Conservation (phyloP, 2,888 invertebrate species). For the Zygogramma bicolorata region DNA sequence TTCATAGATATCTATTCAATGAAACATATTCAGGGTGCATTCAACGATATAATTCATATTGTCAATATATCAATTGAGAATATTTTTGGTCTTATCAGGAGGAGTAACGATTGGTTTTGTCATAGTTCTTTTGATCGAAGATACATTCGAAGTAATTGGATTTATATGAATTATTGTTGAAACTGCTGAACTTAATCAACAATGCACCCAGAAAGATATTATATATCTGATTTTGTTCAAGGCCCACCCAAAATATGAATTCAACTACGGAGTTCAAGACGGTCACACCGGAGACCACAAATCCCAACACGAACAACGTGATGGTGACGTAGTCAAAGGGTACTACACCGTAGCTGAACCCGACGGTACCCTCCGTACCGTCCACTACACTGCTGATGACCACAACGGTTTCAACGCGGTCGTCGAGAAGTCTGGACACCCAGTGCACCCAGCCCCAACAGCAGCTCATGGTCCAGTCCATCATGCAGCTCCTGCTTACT, state of each 20-base stretch:
- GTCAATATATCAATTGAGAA: no score
- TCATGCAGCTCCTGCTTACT: slow-evolving; percentile 30
- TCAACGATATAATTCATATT: no score
- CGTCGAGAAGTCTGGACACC: slow-evolving; percentile 46
- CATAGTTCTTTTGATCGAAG: no score
- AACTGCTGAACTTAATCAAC: no score
- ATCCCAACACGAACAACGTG: slow-evolving; percentile 68
- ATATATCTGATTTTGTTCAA: slow-evolving; percentile 31
- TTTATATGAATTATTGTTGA: no score
- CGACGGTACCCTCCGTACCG: slow-evolving; percentile 73
- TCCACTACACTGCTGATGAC: slow-evolving; percentile 74
- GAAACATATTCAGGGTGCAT: no score
- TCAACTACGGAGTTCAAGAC: slow-evolving; percentile 70
- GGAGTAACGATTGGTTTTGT: no score
- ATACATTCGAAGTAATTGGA: no score
- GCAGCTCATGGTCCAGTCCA: slow-evolving; percentile 23
- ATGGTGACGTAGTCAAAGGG: slow-evolving; percentile 72
- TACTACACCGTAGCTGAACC: slow-evolving; percentile 74
- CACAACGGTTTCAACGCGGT: slow-evolving; percentile 71
- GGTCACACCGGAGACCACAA: slow-evolving; percentile 72
- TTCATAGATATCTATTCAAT: no score
- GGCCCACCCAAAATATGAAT: slow-evolving; percentile 60
- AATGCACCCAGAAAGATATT: no score
- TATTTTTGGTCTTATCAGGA: no score
- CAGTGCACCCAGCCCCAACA: slow-evolving; percentile 45